Evolutionary conservation across 2,797 vertebrate genomes (phyloP).

Genomic region (Brotula barbata): DNA sequence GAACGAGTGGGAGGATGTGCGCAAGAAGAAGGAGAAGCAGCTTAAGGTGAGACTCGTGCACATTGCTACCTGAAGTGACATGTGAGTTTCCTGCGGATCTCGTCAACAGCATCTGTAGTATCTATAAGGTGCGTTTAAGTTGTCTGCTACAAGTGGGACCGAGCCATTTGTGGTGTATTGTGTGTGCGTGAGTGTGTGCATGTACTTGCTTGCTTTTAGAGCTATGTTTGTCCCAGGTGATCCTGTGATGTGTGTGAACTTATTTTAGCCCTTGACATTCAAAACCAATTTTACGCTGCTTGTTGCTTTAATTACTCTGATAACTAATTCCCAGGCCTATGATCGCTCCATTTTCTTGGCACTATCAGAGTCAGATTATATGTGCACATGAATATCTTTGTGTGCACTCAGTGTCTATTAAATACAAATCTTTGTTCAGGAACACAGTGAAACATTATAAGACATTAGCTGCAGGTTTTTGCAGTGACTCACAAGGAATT

Average conservation of each 20-base stretch:
- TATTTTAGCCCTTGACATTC: constrained; percentile 59
- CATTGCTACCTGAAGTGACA: background rate
- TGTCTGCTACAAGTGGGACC: background rate
- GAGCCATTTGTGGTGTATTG: background rate
- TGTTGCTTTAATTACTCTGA: constrained; percentile 32
- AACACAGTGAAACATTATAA: no score
- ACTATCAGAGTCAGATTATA: constrained; percentile 26
- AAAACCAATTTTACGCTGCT: constrained; percentile 55
- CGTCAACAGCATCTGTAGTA: constrained; percentile 18
- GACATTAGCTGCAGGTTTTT: no score
- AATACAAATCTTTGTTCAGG: no score
- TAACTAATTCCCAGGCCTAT: constrained; percentile 1
- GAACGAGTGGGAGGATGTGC: constrained; percentile 98
- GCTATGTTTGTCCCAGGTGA: constrained; percentile 49
- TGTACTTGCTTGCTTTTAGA: constrained; percentile 33
- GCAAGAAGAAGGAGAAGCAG: constrained; percentile 98
- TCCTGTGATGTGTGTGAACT: constrained; percentile 44
- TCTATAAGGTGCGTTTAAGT: constrained; percentile 31
- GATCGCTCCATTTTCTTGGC: no score
- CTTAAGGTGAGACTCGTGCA: constrained; percentile 84
- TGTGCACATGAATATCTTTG: background rate
- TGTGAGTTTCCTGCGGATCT: constrained; percentile 42
- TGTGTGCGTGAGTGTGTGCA: constrained; percentile 2
- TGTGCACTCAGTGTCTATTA: no score
- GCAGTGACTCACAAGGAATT: no score